Evolutionary conservation across 2,797 vertebrate genomes (phyloP).

Genomic region (Aeoliscus strigatus): DNA sequence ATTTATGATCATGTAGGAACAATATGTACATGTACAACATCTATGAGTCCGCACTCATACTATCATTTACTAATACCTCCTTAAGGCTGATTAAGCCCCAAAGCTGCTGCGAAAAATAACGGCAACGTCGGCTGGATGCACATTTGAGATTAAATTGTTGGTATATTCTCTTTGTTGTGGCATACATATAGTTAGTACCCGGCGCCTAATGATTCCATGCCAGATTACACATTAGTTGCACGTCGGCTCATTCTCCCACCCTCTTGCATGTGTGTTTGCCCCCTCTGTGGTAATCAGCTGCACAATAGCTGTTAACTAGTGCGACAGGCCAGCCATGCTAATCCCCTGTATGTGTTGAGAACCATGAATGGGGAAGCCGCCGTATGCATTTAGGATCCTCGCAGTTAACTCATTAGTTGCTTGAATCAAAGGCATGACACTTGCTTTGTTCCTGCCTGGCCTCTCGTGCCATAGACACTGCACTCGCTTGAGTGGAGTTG

Average conservation of each 20-base stretch:
- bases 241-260: slow-evolving; percentile 42
- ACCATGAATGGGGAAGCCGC: slow-evolving; percentile 51
- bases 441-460: slow-evolving; percentile 61
- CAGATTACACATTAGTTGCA: slow-evolving; percentile 47
- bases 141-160: slow-evolving; percentile 1
- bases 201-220: slow-evolving; percentile 17
- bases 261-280: slow-evolving; percentile 42
- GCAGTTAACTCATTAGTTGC: slow-evolving; percentile 64
- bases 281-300: slow-evolving; percentile 32
- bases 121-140: neutral
- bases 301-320: slow-evolving; percentile 59
- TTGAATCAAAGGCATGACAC: slow-evolving; percentile 62
- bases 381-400: slow-evolving; percentile 55
- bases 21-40: no score
- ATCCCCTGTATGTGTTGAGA: slow-evolving; percentile 58
- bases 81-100: no score
- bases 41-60: no score
- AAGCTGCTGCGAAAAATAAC: no score
- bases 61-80: no score
- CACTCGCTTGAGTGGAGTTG: slow-evolving; percentile 62
- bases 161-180: slow-evolving; percentile 6
- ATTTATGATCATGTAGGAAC: slow-evolving; percentile 10
- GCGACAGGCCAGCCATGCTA: slow-evolving; percentile 56
- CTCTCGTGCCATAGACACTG: slow-evolving; percentile 61
- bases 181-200: slow-evolving; percentile 18